These are phyloP conservation scores for Epicampocera succincta DNA, from an alignment of 2,888 invertebrate genomes.

Conservation along the genomic window DNA sequence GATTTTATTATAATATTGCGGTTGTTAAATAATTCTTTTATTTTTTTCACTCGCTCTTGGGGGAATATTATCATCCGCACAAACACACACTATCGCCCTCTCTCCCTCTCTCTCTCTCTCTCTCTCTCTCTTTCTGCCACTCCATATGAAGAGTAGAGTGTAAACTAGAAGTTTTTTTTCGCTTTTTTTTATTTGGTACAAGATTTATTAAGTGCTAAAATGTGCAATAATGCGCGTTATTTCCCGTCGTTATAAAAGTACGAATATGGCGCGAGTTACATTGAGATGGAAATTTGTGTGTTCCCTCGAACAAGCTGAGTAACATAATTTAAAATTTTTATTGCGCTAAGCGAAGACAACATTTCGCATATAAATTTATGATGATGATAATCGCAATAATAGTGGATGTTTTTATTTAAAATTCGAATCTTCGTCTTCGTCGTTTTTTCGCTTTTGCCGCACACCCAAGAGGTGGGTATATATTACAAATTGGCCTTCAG, in stretches of 20 bases:
- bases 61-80: slow-evolving; percentile 62
- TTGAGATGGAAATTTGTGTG: slow-evolving; percentile 4
- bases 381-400: slow-evolving; percentile 61
- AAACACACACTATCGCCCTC: slow-evolving; percentile 1
- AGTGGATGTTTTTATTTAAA: slow-evolving; percentile 49
- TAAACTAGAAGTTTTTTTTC: slow-evolving; percentile 22
- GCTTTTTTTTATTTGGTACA: slow-evolving; percentile 56
- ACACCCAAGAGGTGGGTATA: slow-evolving; percentile 52
- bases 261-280: slow-evolving; percentile 42
- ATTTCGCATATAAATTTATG: slow-evolving; percentile 68
- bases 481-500: slow-evolving; percentile 66
- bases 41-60: slow-evolving; percentile 40
- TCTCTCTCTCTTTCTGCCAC: slow-evolving; percentile 6
- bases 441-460: not conserved
- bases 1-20: slow-evolving; percentile 68
- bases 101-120: not conserved
- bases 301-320: slow-evolving; percentile 11
- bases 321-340: slow-evolving; percentile 68
- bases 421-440: slow-evolving; percentile 33
- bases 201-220: slow-evolving; percentile 72
- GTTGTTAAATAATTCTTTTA: slow-evolving; percentile 29
- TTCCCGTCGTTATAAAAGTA: slow-evolving; percentile 51
- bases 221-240: slow-evolving; percentile 71
- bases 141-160: too few relatives aligned
- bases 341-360: slow-evolving; percentile 65